phyloP scores from a whole-genome alignment of 1,140 invertebrate species.

The Pseudomyrmex sp. region DNA sequence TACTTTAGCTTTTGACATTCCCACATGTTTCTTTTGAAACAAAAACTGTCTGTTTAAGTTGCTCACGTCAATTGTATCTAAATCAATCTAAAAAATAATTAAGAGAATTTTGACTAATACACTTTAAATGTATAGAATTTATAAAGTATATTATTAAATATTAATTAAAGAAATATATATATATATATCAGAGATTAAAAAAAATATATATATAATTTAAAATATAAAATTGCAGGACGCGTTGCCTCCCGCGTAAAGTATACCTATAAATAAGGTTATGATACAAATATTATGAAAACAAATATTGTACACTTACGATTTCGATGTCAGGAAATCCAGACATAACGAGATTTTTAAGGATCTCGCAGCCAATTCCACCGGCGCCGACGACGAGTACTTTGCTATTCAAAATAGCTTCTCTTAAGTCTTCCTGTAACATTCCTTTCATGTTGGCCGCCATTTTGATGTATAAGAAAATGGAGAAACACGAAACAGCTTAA shows the following conservation, averaged over 20 bases:
- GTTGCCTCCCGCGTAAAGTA: neutral
- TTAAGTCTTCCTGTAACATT: slow-evolving; percentile 87
- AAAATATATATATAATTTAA: neutral
- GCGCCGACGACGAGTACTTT: slow-evolving; percentile 97
- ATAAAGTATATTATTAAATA: slow-evolving; percentile 8
- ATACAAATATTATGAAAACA: neutral
- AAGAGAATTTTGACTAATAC: neutral
- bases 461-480: slow-evolving; percentile 59
- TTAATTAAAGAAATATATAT: neutral
- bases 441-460: slow-evolving; percentile 89
- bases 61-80: slow-evolving; percentile 99
- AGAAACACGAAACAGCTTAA: no score
- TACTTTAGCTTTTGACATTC: slow-evolving; percentile 96
- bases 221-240: neutral
- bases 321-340: slow-evolving; percentile 97
- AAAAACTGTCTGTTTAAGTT: slow-evolving; percentile 99
- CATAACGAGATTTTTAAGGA: slow-evolving; percentile 98
- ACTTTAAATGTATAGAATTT: slow-evolving; percentile 25
- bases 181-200: neutral
- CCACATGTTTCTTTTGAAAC: slow-evolving; percentile 99
- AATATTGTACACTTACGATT: slow-evolving; percentile 90
- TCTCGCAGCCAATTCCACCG: slow-evolving; percentile 99
- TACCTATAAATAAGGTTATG: slow-evolving; percentile 63
- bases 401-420: slow-evolving; percentile 81
- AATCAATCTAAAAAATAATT: slow-evolving; percentile 94